These are phyloP conservation scores for Xylocampa areola DNA, from an alignment of 2,888 invertebrate genomes.

Conservation along the genomic window DNA sequence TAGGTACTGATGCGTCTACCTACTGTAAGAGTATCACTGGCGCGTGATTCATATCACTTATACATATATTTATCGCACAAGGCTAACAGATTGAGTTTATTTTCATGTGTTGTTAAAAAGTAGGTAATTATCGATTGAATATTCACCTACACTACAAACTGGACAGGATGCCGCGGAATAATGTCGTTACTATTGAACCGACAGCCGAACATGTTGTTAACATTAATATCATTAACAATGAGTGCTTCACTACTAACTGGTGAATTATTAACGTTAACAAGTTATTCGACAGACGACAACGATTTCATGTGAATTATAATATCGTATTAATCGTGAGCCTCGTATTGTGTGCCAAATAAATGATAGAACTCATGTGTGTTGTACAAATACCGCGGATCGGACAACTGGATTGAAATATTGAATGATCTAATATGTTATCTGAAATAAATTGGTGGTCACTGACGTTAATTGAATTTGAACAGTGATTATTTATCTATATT, in stretches of 20 bases:
- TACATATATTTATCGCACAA: no score
- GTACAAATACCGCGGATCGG: background rate
- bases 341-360: constrained; percentile 14
- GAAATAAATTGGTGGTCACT: no score
- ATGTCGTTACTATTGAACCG: constrained; percentile 7
- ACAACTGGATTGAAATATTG: background rate
- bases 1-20: no score
- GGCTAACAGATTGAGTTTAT: no score
- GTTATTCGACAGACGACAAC: background rate
- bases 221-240: background rate
- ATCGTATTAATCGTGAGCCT: background rate
- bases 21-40: no score
- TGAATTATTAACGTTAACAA: constrained; percentile 10
- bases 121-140: background rate
- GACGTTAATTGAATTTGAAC: no score
- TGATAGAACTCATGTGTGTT: constrained; percentile 8
- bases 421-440: constrained; percentile 10
- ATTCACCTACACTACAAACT: constrained; percentile 1
- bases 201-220: background rate
- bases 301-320: constrained; percentile 6
- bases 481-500: no score
- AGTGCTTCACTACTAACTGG: background rate
- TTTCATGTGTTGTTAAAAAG: background rate
- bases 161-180: constrained; percentile 6
- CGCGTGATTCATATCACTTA: no score